Evolutionary conservation across 1,140 invertebrate species (phyloP).

Genomic region (Coptotermes formosanus): DNA sequence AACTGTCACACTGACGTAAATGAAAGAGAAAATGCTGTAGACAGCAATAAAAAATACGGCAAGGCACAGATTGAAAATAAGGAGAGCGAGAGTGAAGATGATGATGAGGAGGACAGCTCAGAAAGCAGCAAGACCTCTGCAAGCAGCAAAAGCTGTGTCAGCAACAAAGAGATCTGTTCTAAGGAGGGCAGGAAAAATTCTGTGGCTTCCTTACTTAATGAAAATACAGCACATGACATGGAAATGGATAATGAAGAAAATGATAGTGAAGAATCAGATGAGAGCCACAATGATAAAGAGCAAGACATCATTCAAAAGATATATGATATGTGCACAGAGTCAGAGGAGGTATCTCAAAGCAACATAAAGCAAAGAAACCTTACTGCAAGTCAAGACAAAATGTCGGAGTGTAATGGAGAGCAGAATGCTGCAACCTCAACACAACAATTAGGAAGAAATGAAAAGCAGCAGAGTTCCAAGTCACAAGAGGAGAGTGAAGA

Average conservation of each 20-base stretch:
- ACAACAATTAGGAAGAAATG: constrained; percentile 28
- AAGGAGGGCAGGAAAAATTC: neutral
- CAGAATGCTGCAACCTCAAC: neutral
- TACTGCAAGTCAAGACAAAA: neutral
- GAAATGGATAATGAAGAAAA: constrained; percentile 33
- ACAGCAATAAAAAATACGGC: neutral
- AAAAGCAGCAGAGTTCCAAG: constrained; percentile 44
- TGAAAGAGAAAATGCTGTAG: neutral
- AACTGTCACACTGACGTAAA: neutral
- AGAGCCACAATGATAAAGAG: constrained; percentile 41
- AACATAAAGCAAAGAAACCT: constrained; percentile 11
- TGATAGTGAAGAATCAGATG: constrained; percentile 37
- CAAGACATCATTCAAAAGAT: constrained; percentile 37
- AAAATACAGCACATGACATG: neutral
- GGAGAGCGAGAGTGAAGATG: neutral
- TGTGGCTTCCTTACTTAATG: neutral
- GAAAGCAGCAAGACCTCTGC: neutral
- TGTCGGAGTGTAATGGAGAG: neutral
- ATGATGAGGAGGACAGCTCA: neutral
- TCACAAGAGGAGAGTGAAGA: constrained; percentile 58
- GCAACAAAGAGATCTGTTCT: neutral
- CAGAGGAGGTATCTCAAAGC: neutral
- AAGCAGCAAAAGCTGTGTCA: neutral
- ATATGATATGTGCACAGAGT: constrained; percentile 26
- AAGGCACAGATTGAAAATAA: neutral